phyloP scores from a whole-genome alignment of 2,113 vertebrate genomes.

The Oxyruncus cristatus region DNA sequence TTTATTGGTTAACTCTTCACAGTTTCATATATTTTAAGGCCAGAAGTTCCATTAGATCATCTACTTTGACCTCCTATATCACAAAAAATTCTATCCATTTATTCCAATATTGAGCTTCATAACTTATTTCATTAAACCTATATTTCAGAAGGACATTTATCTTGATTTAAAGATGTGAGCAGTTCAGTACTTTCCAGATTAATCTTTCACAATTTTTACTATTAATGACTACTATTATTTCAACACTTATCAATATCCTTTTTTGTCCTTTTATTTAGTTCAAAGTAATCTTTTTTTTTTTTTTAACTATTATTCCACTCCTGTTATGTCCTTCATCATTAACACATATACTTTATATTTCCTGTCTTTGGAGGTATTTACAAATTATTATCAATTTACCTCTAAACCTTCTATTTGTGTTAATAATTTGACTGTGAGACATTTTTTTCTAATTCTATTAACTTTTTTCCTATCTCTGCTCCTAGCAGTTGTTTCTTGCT shows the following conservation, averaged over 20 bases:
- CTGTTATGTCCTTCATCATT: neutral
- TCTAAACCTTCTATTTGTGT: neutral
- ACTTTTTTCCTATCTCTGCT: fast-evolving
- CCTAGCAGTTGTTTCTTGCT: neutral
- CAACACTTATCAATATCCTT: neutral
- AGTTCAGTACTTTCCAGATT: neutral
- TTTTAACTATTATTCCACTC: neutral
- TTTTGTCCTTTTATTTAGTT: neutral
- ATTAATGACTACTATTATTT: neutral
- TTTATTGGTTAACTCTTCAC: constrained; percentile 10
- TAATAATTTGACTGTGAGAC: neutral
- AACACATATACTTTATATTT: neutral
- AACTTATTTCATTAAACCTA: neutral
- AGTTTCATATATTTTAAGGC: neutral
- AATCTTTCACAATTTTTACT: neutral
- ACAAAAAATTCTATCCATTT: neutral
- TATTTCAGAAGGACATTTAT: neutral
- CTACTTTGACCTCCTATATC: neutral
- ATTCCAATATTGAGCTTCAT: neutral
- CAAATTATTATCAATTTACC: neutral
- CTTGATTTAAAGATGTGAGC: neutral
- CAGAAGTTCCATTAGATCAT: neutral
- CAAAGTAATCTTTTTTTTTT: neutral
- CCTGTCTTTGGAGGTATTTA: neutral
- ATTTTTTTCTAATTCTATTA: neutral